These are phyloP conservation scores for Stratiomys singularior DNA, from an alignment of 2,888 invertebrate species.

Conservation along the genomic window DNA sequence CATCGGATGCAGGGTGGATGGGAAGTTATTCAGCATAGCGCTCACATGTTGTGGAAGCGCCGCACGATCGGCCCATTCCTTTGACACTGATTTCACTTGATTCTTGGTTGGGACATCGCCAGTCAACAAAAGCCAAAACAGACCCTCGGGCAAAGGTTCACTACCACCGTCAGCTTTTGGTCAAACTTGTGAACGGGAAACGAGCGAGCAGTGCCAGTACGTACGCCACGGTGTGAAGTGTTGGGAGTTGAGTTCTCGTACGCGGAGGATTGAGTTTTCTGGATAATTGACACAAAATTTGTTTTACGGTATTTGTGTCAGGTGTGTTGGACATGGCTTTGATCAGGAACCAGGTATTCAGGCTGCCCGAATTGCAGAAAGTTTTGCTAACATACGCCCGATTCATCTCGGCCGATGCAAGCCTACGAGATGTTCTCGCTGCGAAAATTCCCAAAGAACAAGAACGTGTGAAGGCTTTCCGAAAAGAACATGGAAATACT, in stretches of 20 bases:
- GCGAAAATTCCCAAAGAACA: conserved; percentile 93
- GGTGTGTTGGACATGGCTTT: conserved; percentile 69
- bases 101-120: conserved; percentile 82
- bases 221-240: conserved; percentile 30
- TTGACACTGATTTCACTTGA: conserved; percentile 74
- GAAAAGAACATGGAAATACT: conserved; percentile 86
- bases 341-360: conserved; percentile 73
- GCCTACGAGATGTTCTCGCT: conserved; percentile 88
- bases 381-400: conserved; percentile 68
- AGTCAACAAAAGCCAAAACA: conserved; percentile 86
- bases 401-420: conserved; percentile 77
- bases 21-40: conserved; percentile 79
- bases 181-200: conserved; percentile 18
- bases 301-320: neutral
- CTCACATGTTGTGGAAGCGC: conserved; percentile 77
- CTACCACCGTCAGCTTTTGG: conserved; percentile 76
- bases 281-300: neutral
- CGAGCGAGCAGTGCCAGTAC: conserved; percentile 11
- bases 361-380: conserved; percentile 68
- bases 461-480: conserved; percentile 90
- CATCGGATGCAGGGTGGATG: conserved; percentile 80
- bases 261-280: conserved; percentile 7
- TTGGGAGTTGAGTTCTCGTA: conserved; percentile 32
- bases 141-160: conserved; percentile 86
- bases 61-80: conserved; percentile 76